Conservation (phyloP, 2,797 vertebrate species). For the Cryptoblepharus egeriae region DNA sequence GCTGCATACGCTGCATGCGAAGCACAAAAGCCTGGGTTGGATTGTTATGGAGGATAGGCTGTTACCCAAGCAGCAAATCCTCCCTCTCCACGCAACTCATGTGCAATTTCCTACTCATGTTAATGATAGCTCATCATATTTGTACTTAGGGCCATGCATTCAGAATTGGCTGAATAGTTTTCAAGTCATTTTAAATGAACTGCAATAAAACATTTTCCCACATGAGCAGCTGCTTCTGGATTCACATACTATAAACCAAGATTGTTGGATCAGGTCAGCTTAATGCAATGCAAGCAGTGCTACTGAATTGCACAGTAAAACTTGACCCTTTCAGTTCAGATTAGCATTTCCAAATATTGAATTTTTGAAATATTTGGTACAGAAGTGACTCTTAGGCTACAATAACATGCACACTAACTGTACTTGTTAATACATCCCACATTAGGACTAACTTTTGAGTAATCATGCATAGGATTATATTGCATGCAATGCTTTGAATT, state of each 20-base stretch:
- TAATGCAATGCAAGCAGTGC: not conserved
- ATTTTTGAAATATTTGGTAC: slow-evolving; percentile 10
- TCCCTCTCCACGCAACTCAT: no score
- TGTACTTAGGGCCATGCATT: slow-evolving; percentile 61
- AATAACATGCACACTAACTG: no score
- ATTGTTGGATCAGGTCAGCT: slow-evolving; percentile 18
- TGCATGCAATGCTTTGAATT: not conserved
- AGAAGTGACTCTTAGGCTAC: not conserved
- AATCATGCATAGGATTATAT: not conserved
- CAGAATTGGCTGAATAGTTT: slow-evolving; percentile 47
- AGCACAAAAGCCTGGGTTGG: no score
- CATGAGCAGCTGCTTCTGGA: not conserved
- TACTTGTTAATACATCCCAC: no score
- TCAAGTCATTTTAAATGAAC: slow-evolving; percentile 59
- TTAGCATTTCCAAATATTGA: not conserved
- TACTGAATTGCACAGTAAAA: not conserved
- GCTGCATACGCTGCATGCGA: no score
- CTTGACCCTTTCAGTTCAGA: not conserved
- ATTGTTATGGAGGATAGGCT: no score
- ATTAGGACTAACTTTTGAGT: no score
- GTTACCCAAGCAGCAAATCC: no score
- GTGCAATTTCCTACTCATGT: slow-evolving; percentile 73
- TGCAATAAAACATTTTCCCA: slow-evolving; percentile 60
- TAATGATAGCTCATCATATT: slow-evolving; percentile 68
- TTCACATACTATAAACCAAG: not conserved